These are phyloP conservation scores for Cassiopea andromeda DNA, from an alignment of 30 jellyfish, hydroid and myxozoan genomes.

Conservation along the genomic window DNA sequence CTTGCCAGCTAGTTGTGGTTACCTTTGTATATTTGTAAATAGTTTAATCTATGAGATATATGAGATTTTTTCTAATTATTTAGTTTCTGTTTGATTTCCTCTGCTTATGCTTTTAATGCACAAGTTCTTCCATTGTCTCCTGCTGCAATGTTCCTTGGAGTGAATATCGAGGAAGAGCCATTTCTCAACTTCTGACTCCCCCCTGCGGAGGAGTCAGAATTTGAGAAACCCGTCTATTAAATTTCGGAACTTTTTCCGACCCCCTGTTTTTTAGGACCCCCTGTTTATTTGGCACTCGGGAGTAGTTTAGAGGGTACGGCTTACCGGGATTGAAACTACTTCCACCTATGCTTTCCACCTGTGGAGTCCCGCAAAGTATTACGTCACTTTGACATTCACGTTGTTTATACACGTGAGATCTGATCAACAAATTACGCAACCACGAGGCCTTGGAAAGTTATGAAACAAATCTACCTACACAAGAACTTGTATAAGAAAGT, in stretches of 20 bases:
- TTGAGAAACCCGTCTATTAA: too few species aligned
- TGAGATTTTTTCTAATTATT: too few species aligned
- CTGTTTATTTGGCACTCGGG: too few species aligned
- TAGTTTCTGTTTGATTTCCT: background rate
- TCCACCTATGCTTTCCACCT: background rate
- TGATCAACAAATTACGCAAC: background rate
- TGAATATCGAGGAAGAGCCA: too few species aligned
- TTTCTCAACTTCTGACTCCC: too few species aligned
- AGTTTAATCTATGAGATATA: background rate
- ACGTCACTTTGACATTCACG: background rate
- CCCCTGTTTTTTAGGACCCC: too few species aligned
- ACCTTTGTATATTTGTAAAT: slow-evolving; percentile 6
- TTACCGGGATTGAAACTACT: too few species aligned
- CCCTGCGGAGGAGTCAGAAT: too few species aligned
- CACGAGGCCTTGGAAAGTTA: background rate
- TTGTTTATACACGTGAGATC: background rate
- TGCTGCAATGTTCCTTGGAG: too few species aligned
- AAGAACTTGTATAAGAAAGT: background rate
- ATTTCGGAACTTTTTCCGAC: too few species aligned
- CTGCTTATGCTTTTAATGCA: background rate
- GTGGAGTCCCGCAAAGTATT: background rate
- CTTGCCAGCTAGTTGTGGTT: slow-evolving; percentile 1
- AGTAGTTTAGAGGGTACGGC: too few species aligned
- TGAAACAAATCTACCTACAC: background rate
- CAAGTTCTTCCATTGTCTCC: background rate